phyloP scores from a whole-genome alignment of 1,140 invertebrate genomes.

The Chelonus insularis region DNA sequence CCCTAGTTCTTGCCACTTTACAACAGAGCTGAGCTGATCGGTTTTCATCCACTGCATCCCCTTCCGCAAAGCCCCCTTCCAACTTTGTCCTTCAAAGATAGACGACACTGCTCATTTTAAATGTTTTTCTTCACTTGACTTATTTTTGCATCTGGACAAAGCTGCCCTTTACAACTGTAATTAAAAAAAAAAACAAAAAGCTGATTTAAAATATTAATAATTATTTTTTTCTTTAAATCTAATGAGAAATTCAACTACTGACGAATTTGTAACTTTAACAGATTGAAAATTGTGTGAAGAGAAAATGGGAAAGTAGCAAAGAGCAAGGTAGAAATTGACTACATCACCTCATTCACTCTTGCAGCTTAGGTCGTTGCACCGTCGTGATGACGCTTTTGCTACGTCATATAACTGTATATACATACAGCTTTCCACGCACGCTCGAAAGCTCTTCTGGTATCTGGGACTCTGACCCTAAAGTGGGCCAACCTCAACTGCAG shows the following conservation, averaged over 20 bases:
- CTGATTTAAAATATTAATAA: too few species aligned
- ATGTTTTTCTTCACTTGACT: too few species aligned
- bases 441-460: slow-evolving; percentile 32
- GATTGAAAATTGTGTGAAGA: not conserved
- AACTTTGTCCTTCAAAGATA: slow-evolving; percentile 4
- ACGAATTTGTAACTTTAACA: too few species aligned
- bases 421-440: slow-evolving; percentile 20
- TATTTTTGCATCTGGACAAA: too few species aligned
- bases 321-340: slow-evolving; percentile 22
- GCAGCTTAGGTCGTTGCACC: slow-evolving; percentile 33
- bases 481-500: slow-evolving; percentile 28
- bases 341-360: slow-evolving; percentile 33
- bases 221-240: too few species aligned
- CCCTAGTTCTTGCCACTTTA: slow-evolving; percentile 41
- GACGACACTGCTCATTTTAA: not conserved
- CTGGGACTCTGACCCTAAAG: slow-evolving; percentile 41
- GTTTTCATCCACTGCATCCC: slow-evolving; percentile 5
- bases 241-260: too few species aligned
- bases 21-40: slow-evolving; percentile 19
- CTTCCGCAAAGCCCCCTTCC: not conserved
- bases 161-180: too few species aligned
- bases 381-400: slow-evolving; percentile 36
- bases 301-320: not conserved
- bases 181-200: too few species aligned
- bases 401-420: slow-evolving; percentile 44